Evolutionary conservation across 37 sponge, comb jelly and placozoan species (phyloP).

Genomic region (Ianthella basta): DNA sequence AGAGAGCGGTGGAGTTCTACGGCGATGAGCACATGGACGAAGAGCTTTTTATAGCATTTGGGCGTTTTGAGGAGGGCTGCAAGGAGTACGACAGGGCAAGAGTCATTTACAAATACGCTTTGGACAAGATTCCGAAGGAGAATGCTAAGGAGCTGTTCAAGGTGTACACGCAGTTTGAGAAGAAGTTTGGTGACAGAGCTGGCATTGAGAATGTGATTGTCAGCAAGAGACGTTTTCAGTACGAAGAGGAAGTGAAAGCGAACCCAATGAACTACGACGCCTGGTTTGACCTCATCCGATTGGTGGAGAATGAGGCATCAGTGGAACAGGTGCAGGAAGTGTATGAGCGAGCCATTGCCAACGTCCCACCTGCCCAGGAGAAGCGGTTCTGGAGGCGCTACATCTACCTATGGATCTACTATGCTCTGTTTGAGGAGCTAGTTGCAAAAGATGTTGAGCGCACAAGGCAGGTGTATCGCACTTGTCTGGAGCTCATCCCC

Average conservation of each 20-base stretch:
- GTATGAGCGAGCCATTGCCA: slow-evolving; percentile 97
- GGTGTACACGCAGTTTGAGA: slow-evolving; percentile 93
- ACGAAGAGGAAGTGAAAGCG: slow-evolving; percentile 92
- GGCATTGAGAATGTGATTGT: slow-evolving; percentile 95
- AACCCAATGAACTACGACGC: slow-evolving; percentile 96
- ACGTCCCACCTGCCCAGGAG: slow-evolving; percentile 90
- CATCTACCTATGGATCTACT: slow-evolving; percentile 98
- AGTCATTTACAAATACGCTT: slow-evolving; percentile 94
- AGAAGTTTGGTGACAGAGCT: slow-evolving; percentile 90
- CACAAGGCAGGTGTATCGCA: slow-evolving; percentile 89
- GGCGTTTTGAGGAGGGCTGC: slow-evolving; percentile 92
- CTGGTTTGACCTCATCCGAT: slow-evolving; percentile 97
- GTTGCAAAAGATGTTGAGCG: slow-evolving; percentile 83
- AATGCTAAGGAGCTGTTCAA: slow-evolving; percentile 90
- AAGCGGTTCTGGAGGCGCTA: slow-evolving; percentile 95
- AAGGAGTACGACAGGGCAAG: slow-evolving; percentile 91
- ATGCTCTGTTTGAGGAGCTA: slow-evolving; percentile 97
- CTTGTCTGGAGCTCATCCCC: slow-evolving; percentile 88
- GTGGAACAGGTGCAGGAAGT: slow-evolving; percentile 86
- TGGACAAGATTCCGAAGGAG: slow-evolving; percentile 91
- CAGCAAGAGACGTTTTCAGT: slow-evolving; percentile 92
- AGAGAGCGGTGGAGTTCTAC: slow-evolving; percentile 92
- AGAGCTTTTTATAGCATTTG: slow-evolving; percentile 91
- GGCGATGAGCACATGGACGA: slow-evolving; percentile 96
- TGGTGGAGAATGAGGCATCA: slow-evolving; percentile 82